A percentile compares a stretch with the other conserved stretches of the same genome.
Evolutionary conservation across 2,888 invertebrate genomes (phyloP).

Genomic region (Oligia strigilis): DNA sequence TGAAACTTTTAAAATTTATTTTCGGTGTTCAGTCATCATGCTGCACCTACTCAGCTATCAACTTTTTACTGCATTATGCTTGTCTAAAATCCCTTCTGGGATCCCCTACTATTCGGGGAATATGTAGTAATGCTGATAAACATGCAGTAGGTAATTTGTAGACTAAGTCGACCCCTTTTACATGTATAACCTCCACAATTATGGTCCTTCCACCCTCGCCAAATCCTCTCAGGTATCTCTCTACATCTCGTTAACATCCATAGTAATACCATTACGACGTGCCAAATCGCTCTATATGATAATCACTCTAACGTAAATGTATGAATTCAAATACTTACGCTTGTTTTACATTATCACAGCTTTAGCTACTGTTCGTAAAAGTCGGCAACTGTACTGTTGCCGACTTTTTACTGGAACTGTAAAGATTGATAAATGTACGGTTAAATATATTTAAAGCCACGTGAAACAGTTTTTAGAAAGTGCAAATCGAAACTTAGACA

Average conservation of each 20-base stretch:
- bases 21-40: background rate
- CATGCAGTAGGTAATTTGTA: background rate
- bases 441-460: conserved; percentile 49
- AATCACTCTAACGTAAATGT: conserved; percentile 24
- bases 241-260: conserved; percentile 19
- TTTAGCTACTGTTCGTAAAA: conserved; percentile 19
- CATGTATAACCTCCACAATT: background rate
- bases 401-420: conserved; percentile 40
- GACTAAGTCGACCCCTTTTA: background rate
- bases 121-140: background rate
- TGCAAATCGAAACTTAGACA: conserved; percentile 43
- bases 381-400: conserved; percentile 8
- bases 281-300: conserved; percentile 41
- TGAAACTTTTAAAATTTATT: background rate
- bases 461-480: conserved; percentile 54
- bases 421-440: conserved; percentile 50
- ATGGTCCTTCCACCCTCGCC: background rate
- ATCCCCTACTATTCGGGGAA: background rate
- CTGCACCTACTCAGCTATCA: background rate
- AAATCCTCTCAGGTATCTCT: background rate
- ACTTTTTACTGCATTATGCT: background rate
- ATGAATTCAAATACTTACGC: conserved; percentile 17
- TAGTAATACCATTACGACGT: conserved; percentile 22
- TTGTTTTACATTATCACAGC: conserved; percentile 14
- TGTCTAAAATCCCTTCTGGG: background rate